Evolutionary conservation across 2,888 invertebrate genomes (phyloP), one percentile per base, ranked within the genome.

Genomic region (Argynnis bischoffii): DNA sequence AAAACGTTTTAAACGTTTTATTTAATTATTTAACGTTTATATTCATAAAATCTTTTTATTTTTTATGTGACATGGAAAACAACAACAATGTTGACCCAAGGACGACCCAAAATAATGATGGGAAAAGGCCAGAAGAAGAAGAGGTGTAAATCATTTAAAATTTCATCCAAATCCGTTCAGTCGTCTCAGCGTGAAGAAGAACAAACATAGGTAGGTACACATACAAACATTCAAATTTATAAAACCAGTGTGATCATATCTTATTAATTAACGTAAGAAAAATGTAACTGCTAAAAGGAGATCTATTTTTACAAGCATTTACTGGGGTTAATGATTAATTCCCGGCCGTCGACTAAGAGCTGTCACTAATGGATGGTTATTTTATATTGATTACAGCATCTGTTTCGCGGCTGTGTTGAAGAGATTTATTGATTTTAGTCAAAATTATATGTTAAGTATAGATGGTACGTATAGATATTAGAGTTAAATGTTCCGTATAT

Each of bases 391-490:
- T 61, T 35, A 50, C 51, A 48, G 31, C 60, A 61, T 61, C 35
- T 61, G 60, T 15, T 18, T 35, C 60, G 18, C 60, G 51, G 35
- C 14, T 35, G 51, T 26, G 16, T 50, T 13, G 31, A n/a, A 21
- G 21, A 57, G 47, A 51, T 60, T 51, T 50, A 60, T 61, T 51
- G 31, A 61, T 61, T 50, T 31, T 61, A 51, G 31, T 4, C 50
- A 50, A 16, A 8, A 31, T 61, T 16, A 16, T 6, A 13, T n/a
- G 57, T 15, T 57, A 47, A 57, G 47, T 47, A 21, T 57, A 55
- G 55, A 35, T 55, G 11, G 13, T 11, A 31, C 31, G 31, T 35
- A 6, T 35, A 35, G 31, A 35, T 35, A 35, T 35, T 11, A 53
- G 51, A 21, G 13, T 21, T 53, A 4, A 53, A 21, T 18, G 18